Evolutionary conservation across 2,888 invertebrate genomes (phyloP).

Genomic region (Salpingus planirostris): DNA sequence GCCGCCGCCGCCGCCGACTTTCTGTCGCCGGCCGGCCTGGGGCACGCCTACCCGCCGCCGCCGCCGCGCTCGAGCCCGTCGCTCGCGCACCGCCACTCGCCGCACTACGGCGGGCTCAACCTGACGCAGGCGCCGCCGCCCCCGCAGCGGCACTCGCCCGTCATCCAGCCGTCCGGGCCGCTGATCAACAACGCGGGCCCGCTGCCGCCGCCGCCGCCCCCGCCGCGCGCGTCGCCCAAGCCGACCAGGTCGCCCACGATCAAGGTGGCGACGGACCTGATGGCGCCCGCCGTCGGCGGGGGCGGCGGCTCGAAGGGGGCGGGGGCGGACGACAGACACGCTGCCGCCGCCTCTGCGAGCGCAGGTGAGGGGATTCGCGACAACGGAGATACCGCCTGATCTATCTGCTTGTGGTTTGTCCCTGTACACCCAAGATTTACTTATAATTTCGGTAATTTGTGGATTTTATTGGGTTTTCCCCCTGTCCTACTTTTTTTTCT

Average conservation of each 20-base stretch:
- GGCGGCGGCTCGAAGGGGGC: constrained; percentile 6
- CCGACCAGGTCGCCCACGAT: constrained; percentile 8
- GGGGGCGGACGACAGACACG: constrained; percentile 10
- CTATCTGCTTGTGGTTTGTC: constrained; percentile 36
- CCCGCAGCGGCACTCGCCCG: constrained; percentile 35
- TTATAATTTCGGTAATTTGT: constrained; percentile 38
- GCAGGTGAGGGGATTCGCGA: constrained; percentile 39
- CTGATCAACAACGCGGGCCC: constrained; percentile 29
- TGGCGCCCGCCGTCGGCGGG: not conserved
- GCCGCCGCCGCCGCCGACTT: constrained; percentile 29
- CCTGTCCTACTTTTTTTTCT: not conserved
- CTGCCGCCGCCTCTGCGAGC: constrained; percentile 25
- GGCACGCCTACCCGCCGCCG: constrained; percentile 26
- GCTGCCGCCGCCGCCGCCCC: constrained; percentile 27
- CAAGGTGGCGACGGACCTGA: constrained; percentile 2
- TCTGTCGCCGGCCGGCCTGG: constrained; percentile 28
- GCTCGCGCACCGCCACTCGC: constrained; percentile 46
- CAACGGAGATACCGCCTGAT: constrained; percentile 41
- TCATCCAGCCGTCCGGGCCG: constrained; percentile 40
- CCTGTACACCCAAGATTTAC: constrained; percentile 25
- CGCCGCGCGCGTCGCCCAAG: constrained; percentile 25
- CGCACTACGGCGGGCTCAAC: constrained; percentile 28
- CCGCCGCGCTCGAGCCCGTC: constrained; percentile 47
- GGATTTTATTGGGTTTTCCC: constrained; percentile 30
- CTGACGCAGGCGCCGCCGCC: constrained; percentile 34